Base-by-base conservation (phyloP, 1,140 invertebrate genomes). In the Galleria mellonella region DNA sequence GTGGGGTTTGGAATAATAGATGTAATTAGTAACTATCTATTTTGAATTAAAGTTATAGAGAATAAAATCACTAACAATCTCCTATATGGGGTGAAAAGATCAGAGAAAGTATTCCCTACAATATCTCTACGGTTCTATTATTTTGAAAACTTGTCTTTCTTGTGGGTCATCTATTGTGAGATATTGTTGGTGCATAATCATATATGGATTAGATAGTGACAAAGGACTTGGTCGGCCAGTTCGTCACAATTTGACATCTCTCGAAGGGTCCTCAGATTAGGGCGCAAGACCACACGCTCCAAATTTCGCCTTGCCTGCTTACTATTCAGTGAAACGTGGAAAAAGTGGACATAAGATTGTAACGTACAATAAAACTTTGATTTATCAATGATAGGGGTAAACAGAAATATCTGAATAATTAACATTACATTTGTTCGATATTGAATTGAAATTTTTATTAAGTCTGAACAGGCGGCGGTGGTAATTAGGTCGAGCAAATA, bases 81-180 rank as follows among this genome's bases (percentile, higher is more conserved):
- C 15, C 32, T 56, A 51, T 53, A 47, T 43, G 59, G 72, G 73
- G 71, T 64, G 64, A 59, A 66, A 58, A 60, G 57, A 66, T 65
- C 36, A 65, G 71, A 66, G 74, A 83, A 83, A 83, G 75, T 68
- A 66, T 47, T 60, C 55, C 49, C 17, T 23, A 23, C 17, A 69
- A 60, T 65, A 70, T 68, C 57, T 54, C 53, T 64, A 52, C 54
- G 42, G 65, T 68, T 71, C 62, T 48, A 68, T 83, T 79, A 76
- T 77, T 67, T 62, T 52, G 48, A 55, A 77, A 81, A 83, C 79
- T 71, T 68, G 79, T 81, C 58, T 69, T 73, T 73, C 64, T 69
- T 67, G 68, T 68, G 62, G 62, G 51, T 36, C 39, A 43, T 31
- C 58, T 55, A 71, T 83, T 76, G 67, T 76, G 67, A 30, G 48